These are phyloP conservation scores for Nomada fabriciana DNA, from an alignment of 2,888 invertebrate species.

Conservation along the genomic window DNA sequence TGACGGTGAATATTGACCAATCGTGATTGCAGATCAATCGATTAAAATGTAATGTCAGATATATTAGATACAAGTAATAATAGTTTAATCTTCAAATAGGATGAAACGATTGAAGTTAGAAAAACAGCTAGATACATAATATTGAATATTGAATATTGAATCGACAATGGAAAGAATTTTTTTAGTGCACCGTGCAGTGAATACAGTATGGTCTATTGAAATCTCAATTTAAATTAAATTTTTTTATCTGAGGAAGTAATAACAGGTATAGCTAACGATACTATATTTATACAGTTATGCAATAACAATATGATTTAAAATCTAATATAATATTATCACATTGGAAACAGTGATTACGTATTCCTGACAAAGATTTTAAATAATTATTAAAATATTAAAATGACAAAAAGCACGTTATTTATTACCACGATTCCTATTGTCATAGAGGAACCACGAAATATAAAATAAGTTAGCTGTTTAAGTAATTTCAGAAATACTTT, in stretches of 20 bases:
- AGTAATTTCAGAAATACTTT: too few relatives aligned
- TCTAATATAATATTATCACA: too few relatives aligned
- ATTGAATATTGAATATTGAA: too few relatives aligned
- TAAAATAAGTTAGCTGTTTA: too few relatives aligned
- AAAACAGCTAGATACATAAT: background rate
- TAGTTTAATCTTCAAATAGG: background rate
- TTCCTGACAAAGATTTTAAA: too few relatives aligned
- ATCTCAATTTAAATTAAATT: background rate
- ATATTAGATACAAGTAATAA: background rate
- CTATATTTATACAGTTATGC: too few relatives aligned
- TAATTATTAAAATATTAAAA: too few relatives aligned
- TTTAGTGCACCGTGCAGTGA: background rate
- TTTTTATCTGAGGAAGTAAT: background rate
- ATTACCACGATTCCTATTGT: too few relatives aligned
- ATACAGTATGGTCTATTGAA: background rate
- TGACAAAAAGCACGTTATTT: too few relatives aligned
- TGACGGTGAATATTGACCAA: background rate
- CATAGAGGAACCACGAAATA: too few relatives aligned
- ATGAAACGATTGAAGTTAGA: background rate
- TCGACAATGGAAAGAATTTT: background rate
- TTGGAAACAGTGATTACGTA: too few relatives aligned
- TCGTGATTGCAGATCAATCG: background rate
- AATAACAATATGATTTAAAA: too few relatives aligned
- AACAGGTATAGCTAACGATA: background rate
- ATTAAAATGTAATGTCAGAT: background rate